A percentile compares a stretch with the other conserved stretches of the same genome.
Evolutionary conservation across 2,888 invertebrate genomes (phyloP).

Genomic region (Octonoba sinensis): DNA sequence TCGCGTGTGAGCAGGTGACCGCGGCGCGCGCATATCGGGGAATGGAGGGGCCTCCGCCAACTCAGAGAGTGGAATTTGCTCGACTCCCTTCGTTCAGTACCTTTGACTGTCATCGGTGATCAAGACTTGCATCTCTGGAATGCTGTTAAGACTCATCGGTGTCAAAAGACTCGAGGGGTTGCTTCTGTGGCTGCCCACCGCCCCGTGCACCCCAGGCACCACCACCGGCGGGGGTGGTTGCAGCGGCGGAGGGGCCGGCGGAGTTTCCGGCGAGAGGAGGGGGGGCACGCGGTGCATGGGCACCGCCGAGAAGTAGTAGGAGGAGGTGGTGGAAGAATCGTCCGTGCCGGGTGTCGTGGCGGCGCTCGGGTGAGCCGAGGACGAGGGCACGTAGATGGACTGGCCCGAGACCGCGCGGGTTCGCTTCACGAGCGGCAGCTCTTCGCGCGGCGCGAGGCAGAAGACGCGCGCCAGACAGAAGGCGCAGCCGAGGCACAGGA

Average conservation of each 20-base stretch:
- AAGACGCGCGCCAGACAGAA: constrained; percentile 60
- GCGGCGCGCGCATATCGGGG: not conserved
- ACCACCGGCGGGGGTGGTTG: constrained; percentile 51
- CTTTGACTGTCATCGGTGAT: constrained; percentile 65
- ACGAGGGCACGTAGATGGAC: constrained; percentile 51
- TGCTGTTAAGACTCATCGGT: constrained; percentile 65
- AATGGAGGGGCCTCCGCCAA: not conserved
- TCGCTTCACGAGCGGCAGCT: constrained; percentile 53
- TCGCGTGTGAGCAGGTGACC: not conserved
- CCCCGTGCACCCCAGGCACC: constrained; percentile 64
- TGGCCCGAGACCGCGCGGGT: constrained; percentile 52
- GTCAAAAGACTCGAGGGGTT: constrained; percentile 57
- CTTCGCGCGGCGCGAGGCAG: constrained; percentile 49
- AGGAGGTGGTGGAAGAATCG: constrained; percentile 57
- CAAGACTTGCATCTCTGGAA: constrained; percentile 64
- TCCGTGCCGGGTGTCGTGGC: constrained; percentile 62
- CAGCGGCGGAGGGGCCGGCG: constrained; percentile 44
- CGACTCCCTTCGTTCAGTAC: constrained; percentile 59
- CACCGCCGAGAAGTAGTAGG: constrained; percentile 56
- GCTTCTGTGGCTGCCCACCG: constrained; percentile 48
- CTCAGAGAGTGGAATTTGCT: not conserved
- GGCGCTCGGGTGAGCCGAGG: constrained; percentile 29
- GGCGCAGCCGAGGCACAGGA: constrained; percentile 61
- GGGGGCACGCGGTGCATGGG: constrained; percentile 39
- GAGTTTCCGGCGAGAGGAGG: constrained; percentile 19